Percentiles rank a stretch among this genome's conserved stretches.
phyloP scores from a whole-genome alignment of 2,113 vertebrate genomes.

The Naja naja region DNA sequence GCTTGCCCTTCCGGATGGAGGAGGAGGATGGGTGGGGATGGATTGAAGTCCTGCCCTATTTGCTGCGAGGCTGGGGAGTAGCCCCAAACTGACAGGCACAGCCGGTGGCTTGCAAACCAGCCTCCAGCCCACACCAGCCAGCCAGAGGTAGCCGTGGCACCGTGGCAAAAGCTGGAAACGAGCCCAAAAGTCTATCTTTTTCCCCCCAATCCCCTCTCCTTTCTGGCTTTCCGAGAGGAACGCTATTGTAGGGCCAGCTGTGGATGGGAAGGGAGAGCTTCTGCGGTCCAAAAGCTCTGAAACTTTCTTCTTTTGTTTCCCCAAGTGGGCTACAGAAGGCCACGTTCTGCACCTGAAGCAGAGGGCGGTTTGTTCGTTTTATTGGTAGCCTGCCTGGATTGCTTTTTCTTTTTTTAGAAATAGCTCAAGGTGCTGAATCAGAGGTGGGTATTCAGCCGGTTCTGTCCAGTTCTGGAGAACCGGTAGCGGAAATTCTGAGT shows the following conservation, averaged over 20 bases:
- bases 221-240: not conserved
- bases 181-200: rapidly evolving
- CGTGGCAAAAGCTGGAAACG: not conserved
- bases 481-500: too few species aligned
- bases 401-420: too few species aligned
- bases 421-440: not conserved
- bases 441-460: too few species aligned
- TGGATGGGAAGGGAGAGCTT: not conserved
- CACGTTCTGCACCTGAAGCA: not conserved
- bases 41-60: not conserved
- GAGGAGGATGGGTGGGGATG: not conserved
- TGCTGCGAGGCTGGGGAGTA: slow-evolving; percentile 9
- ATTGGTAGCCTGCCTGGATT: too few species aligned
- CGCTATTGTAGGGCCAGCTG: not conserved
- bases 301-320: not conserved
- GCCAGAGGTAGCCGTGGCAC: not conserved
- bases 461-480: too few species aligned
- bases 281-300: not conserved
- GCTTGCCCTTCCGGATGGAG: not conserved
- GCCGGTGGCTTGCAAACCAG: slow-evolving; percentile 42
- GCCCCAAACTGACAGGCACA: slow-evolving; percentile 59
- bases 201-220: not conserved
- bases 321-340: not conserved
- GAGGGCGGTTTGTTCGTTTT: too few species aligned
- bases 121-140: slow-evolving; percentile 52